phyloP scores from a whole-genome alignment of 2,113 vertebrate species.

The Glaucidium brasilianum region DNA sequence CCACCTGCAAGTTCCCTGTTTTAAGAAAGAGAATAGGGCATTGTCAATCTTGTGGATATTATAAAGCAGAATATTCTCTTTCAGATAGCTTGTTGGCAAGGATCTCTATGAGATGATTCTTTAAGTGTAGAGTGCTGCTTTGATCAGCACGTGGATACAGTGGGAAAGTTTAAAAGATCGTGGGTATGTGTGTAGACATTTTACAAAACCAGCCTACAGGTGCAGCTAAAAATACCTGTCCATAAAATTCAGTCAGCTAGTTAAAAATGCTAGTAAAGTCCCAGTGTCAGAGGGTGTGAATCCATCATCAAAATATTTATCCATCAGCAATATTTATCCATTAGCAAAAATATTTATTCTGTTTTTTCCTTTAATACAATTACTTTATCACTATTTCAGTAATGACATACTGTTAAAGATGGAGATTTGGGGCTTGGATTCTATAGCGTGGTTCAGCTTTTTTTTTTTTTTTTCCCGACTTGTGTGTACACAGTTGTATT shows the following conservation, averaged over 20 bases:
- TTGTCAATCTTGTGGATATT: not conserved
- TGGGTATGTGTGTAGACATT: not conserved
- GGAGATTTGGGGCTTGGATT: not conserved
- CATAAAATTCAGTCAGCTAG: not conserved
- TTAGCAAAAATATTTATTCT: not conserved
- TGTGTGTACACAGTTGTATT: not conserved
- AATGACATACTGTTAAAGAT: not conserved
- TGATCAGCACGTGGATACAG: not conserved
- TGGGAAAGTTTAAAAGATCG: not conserved
- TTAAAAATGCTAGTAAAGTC: not conserved
- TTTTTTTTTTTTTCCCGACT: not conserved
- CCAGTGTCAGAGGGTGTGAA: not conserved
- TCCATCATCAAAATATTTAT: not conserved
- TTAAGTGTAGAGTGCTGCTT: not conserved
- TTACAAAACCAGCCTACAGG: not conserved
- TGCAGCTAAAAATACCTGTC: slow-evolving; percentile 9
- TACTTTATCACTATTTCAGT: not conserved
- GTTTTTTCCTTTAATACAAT: not conserved
- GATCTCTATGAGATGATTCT: not conserved
- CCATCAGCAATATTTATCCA: too few species aligned
- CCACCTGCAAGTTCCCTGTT: not conserved
- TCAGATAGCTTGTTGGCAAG: not conserved
- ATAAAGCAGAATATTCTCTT: not conserved
- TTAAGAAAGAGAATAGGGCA: not conserved
- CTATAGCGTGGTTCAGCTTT: not conserved